These are phyloP conservation scores for Alosa alosa DNA, from an alignment of 2,113 vertebrate genomes.

Conservation along the genomic window DNA sequence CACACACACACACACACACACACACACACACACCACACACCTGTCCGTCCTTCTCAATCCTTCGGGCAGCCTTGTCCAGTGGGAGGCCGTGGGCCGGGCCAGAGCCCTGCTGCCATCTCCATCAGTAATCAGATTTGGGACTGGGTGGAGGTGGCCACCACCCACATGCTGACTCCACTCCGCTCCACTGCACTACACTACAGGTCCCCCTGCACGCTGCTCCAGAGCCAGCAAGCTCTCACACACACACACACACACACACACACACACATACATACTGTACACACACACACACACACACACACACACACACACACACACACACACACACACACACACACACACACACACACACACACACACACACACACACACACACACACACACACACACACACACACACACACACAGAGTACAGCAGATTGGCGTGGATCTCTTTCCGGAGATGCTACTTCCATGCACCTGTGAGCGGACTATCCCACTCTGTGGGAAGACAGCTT, in stretches of 20 bases:
- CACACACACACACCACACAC: slow-evolving; percentile 18
- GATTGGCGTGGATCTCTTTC: too few relatives aligned
- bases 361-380: background rate
- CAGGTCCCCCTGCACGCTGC: background rate
- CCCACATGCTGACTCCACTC: background rate
- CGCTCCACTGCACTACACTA: background rate
- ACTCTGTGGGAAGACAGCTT: background rate
- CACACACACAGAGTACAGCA: background rate
- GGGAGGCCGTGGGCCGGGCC: too few relatives aligned
- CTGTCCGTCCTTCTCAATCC: background rate
- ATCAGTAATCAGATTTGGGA: background rate
- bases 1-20: slow-evolving; percentile 12
- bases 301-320: background rate
- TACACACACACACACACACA: too few relatives aligned
- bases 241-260: background rate
- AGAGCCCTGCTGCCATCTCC: background rate
- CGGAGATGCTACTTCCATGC: background rate
- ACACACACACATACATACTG: too few relatives aligned
- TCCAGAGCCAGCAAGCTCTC: background rate
- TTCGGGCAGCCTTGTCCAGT: background rate
- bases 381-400: background rate
- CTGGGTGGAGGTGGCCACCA: background rate
- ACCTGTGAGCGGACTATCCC: background rate
- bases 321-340: background rate
- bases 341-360: background rate